Conservation (phyloP, 2,888 invertebrate genomes). For the Pseudoips prasinana region DNA sequence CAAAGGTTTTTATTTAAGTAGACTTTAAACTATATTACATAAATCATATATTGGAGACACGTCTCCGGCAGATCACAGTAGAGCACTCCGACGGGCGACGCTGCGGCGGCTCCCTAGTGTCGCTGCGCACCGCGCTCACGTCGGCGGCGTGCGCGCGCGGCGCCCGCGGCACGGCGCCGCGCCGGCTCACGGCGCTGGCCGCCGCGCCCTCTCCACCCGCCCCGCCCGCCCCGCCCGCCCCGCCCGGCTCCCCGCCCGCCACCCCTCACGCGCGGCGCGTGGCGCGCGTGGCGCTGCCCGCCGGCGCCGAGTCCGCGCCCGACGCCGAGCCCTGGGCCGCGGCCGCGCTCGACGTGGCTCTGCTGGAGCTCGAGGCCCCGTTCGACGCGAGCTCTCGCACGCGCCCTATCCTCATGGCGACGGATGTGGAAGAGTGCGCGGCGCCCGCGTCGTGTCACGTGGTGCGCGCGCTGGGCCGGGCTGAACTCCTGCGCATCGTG, state of each 20-base stretch:
- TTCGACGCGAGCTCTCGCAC: constrained; percentile 44
- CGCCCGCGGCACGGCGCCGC: constrained; percentile 23
- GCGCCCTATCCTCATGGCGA: constrained; percentile 56
- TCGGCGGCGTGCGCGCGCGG: constrained; percentile 44
- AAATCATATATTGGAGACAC: too few species aligned
- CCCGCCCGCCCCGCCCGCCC: constrained; percentile 20
- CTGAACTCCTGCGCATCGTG: constrained; percentile 37
- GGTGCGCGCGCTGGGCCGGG: constrained; percentile 37
- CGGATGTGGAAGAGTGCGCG: constrained; percentile 40
- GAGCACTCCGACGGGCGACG: constrained; percentile 40
- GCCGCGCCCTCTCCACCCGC: constrained; percentile 25
- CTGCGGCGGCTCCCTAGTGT: constrained; percentile 39
- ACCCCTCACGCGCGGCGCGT: constrained; percentile 35
- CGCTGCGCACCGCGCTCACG: constrained; percentile 50
- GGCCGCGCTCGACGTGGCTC: constrained; percentile 44
- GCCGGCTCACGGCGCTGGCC: constrained; percentile 44
- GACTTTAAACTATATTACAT: too few species aligned
- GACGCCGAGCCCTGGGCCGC: constrained; percentile 7
- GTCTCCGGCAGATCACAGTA: constrained; percentile 51
- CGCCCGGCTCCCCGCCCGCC: constrained; percentile 11
- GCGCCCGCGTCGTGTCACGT: constrained; percentile 40
- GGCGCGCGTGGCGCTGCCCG: constrained; percentile 54
- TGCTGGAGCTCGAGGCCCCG: constrained; percentile 56
- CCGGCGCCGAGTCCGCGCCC: constrained; percentile 18
- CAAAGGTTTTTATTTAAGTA: too few species aligned